Conservation (phyloP, 23 tunicate genomes). For the Botrylloides violaceus region DNA sequence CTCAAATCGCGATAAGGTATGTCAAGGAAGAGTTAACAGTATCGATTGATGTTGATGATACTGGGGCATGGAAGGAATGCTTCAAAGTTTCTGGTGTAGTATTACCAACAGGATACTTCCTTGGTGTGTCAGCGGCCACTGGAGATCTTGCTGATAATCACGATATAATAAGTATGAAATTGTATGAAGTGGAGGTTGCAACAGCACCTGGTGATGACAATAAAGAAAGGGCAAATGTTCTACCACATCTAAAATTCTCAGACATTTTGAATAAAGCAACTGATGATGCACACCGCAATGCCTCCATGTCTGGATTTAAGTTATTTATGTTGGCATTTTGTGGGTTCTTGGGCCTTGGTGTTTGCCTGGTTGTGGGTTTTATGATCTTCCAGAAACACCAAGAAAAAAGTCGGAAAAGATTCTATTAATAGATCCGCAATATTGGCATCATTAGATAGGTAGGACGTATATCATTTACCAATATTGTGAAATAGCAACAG, state of each 20-base stretch:
- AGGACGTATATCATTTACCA: too few species aligned
- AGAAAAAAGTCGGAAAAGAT: slow-evolving; percentile 60
- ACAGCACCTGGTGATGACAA: slow-evolving; percentile 47
- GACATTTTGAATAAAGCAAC: slow-evolving; percentile 46
- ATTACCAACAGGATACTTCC: slow-evolving; percentile 66
- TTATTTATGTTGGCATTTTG: slow-evolving; percentile 48
- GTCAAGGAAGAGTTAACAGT: slow-evolving; percentile 55
- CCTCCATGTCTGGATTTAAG: slow-evolving; percentile 71
- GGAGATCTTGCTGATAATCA: slow-evolving; percentile 93
- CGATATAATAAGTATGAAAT: slow-evolving; percentile 47
- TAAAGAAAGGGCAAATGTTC: slow-evolving; percentile 41
- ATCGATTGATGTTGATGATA: slow-evolving; percentile 37
- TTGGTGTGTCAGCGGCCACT: slow-evolving; percentile 88
- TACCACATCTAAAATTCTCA: slow-evolving; percentile 45
- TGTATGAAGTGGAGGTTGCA: slow-evolving; percentile 45
- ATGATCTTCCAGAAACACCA: slow-evolving; percentile 77
- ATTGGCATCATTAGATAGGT: too few species aligned
- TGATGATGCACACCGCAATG: slow-evolving; percentile 41
- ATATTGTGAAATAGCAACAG: too few species aligned
- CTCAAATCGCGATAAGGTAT: slow-evolving; percentile 50
- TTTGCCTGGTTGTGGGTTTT: slow-evolving; percentile 56
- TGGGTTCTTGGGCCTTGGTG: slow-evolving; percentile 47
- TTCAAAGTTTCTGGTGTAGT: slow-evolving; percentile 45
- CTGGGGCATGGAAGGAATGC: slow-evolving; percentile 55
- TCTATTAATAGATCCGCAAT: too few species aligned